Base-by-base conservation (phyloP, 2,797 vertebrate genomes). In the Semaprochilodus insignis region DNA sequence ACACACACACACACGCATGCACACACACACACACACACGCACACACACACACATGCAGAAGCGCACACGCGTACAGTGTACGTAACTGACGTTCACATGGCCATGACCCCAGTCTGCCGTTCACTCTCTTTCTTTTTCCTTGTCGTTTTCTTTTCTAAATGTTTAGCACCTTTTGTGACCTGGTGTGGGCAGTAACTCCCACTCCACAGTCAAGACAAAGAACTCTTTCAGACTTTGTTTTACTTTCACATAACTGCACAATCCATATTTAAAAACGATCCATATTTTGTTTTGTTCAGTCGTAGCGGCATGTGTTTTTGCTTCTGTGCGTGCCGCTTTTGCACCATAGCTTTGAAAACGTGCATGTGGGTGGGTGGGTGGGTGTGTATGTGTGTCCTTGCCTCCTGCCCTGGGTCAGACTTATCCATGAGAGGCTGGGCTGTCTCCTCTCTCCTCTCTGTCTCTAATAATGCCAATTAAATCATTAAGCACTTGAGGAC, bases 391-490 rank as follows among this genome's bases (percentile, higher is more conserved):
- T 59, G 14, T 70, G 16, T 81, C 70, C 36, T 77, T 62, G 67
- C 65, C 65, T 74, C 70, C 77, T 84, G 85, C 83, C 81, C 78
- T 40, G 69, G 82, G 81, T 90, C 89, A 82, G 85, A 71, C 72
- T 82, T 80, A 77, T 81, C 74, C 81, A 81, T 72, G 75, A 87
- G 63, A 83, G 88, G 63, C n/a, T 67, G 48, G 71, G 81, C 83
- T 67, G 71, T 75, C 86, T 85, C 85, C 81, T 87, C 79, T 74
- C 86, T 85, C 85, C 80, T 87, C 78, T 85, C 85, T 69, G 34
- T 80, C 88, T 91, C 84, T 91, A 93, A 92, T 91, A 87, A 88
- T 86, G 85, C 89, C 91, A 94, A 93, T 95, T 95, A 93, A 93
- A 90, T 87, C 84, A 91, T 95, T 94, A 94, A 90, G 89, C 88